Conservation (phyloP, 2,888 invertebrate species). For the Pyrocoelia pectoralis region DNA sequence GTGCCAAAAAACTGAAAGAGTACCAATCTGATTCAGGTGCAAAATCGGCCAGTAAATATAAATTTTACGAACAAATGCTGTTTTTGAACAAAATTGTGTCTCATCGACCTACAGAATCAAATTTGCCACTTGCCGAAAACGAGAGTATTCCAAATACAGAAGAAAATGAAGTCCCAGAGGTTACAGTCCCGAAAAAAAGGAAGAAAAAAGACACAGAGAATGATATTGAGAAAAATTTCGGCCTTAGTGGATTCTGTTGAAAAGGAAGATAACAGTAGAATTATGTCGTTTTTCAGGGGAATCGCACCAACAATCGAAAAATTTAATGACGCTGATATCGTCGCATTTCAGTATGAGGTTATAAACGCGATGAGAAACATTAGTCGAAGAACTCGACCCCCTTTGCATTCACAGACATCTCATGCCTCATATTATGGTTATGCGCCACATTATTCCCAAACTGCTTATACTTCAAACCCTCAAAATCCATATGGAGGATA, state of each 20-base stretch:
- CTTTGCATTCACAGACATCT: background rate
- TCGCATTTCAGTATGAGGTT: background rate
- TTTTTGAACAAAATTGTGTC: conserved; percentile 11
- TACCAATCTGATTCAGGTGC: background rate
- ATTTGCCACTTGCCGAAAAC: background rate
- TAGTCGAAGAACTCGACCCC: background rate
- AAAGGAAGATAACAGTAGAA: conserved; percentile 4
- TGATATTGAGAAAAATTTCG: background rate
- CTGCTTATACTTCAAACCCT: too few relatives aligned
- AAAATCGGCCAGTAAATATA: background rate
- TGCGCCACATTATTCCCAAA: too few relatives aligned
- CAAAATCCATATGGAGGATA: too few relatives aligned
- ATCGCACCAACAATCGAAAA: background rate
- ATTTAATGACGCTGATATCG: conserved; percentile 1
- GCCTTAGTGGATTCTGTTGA: background rate
- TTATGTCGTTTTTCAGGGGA: background rate
- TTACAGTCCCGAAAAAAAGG: background rate
- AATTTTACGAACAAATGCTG: background rate
- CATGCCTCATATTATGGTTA: too few relatives aligned
- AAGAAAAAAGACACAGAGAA: background rate
- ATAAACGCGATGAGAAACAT: background rate
- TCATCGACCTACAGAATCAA: too few relatives aligned
- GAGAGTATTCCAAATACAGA: too few relatives aligned
- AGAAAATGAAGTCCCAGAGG: too few relatives aligned
- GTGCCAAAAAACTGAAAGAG: background rate